These are phyloP conservation scores for Tortricodes alternella DNA, from an alignment of 2,888 invertebrate species.

Conservation along the genomic window DNA sequence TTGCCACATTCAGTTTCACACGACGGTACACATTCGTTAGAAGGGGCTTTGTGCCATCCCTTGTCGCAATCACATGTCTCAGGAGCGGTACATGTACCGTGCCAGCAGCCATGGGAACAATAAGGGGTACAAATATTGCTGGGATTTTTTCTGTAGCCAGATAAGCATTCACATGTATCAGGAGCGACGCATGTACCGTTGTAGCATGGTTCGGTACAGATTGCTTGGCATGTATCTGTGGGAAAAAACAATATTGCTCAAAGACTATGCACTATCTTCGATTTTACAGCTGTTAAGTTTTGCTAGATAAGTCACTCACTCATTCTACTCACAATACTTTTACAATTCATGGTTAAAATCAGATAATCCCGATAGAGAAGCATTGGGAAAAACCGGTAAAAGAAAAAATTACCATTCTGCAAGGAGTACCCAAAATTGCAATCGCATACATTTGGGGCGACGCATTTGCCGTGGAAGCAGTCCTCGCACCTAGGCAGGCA, in stretches of 20 bases:
- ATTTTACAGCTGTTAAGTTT: no score
- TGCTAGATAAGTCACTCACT: no score
- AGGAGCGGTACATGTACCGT: constrained; percentile 43
- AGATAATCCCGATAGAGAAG: no score
- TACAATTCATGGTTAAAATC: no score
- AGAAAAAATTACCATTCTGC: constrained; percentile 38
- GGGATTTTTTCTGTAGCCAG: constrained; percentile 54
- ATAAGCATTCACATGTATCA: constrained; percentile 67
- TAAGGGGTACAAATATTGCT: constrained; percentile 42
- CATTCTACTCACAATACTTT: no score
- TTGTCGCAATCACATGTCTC: constrained; percentile 42
- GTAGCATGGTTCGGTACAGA: constrained; percentile 69
- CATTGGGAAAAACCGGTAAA: neutral
- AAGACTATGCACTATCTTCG: no score
- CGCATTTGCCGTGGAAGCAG: constrained; percentile 45
- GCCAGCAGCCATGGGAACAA: constrained; percentile 43
- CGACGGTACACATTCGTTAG: constrained; percentile 43
- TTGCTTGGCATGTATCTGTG: constrained; percentile 51
- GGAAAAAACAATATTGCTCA: neutral
- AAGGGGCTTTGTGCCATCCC: constrained; percentile 27
- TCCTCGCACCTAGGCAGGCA: constrained; percentile 37
- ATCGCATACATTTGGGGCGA: constrained; percentile 49
- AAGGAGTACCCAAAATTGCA: constrained; percentile 49
- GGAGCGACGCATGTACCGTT: constrained; percentile 77
- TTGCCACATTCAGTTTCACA: constrained; percentile 65